Percentiles rank a stretch among this genome's conserved stretches.
These are phyloP conservation scores for Hyppa rectilinea DNA, from an alignment of 2,888 invertebrate species.

Conservation along the genomic window DNA sequence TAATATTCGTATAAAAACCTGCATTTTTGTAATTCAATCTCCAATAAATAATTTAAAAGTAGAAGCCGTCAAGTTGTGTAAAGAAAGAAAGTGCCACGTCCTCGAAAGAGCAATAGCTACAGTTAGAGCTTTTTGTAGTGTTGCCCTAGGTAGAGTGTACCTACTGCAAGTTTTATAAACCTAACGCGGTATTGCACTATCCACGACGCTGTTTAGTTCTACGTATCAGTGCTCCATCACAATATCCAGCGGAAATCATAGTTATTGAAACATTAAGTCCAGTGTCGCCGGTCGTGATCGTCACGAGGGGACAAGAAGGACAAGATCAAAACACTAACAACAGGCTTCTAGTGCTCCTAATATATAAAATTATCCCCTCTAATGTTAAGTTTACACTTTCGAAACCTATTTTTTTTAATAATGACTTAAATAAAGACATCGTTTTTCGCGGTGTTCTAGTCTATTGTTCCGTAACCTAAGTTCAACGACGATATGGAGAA, in stretches of 20 bases:
- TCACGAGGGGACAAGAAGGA: constrained; percentile 34
- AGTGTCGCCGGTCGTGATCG: constrained; percentile 29
- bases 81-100: background rate
- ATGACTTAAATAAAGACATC: background rate
- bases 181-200: background rate
- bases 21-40: background rate
- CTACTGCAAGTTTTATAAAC: background rate
- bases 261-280: constrained; percentile 42
- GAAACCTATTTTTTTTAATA: background rate
- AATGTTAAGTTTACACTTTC: background rate
- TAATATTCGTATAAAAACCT: constrained; percentile 35
- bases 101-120: background rate
- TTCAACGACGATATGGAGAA: background rate
- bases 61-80: too few relatives aligned
- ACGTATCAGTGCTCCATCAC: constrained; percentile 20
- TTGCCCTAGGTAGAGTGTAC: background rate
- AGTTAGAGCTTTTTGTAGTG: background rate
- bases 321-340: constrained; percentile 23
- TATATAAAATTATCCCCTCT: background rate
- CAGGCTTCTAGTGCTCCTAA: background rate
- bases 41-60: background rate
- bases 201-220: background rate
- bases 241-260: constrained; percentile 40
- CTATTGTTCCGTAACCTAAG: background rate
- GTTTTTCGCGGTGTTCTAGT: background rate